Evolutionary conservation across 2,888 invertebrate genomes (phyloP).

Genomic region (Penaeus monodon): DNA sequence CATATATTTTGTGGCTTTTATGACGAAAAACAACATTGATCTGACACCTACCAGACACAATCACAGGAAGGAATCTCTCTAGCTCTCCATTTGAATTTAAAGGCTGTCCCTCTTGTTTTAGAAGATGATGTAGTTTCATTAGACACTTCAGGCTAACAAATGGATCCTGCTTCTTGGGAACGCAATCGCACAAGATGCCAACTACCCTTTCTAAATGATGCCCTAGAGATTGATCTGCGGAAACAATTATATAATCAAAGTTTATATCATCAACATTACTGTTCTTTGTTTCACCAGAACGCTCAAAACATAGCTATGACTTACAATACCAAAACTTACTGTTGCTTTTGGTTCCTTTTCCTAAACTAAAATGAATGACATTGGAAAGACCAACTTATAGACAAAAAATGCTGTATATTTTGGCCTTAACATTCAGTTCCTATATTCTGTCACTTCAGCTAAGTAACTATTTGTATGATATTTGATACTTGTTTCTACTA

Average conservation of each 20-base stretch:
- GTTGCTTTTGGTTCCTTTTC: no score
- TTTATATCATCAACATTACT: no score
- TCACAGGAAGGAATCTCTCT: conserved; percentile 29
- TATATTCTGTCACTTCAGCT: no score
- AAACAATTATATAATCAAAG: background rate
- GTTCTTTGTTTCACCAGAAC: no score
- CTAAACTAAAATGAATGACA: no score
- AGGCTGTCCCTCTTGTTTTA: conserved; percentile 38
- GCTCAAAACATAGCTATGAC: no score
- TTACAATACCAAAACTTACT: no score
- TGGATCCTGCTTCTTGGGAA: conserved; percentile 38
- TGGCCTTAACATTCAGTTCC: no score
- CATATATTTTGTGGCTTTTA: conserved; percentile 26
- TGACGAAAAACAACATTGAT: background rate
- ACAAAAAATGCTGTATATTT: no score
- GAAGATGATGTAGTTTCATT: conserved; percentile 18
- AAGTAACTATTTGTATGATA: no score
- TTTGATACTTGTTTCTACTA: no score
- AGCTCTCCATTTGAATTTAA: conserved; percentile 29
- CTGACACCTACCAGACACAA: conserved; percentile 35
- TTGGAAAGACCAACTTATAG: no score
- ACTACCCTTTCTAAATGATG: conserved; percentile 34
- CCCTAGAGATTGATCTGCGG: conserved; percentile 37
- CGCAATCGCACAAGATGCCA: conserved; percentile 25
- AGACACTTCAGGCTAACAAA: conserved; percentile 39